Conservation (phyloP, 2,888 invertebrate species). For the Byasa hedistus region DNA sequence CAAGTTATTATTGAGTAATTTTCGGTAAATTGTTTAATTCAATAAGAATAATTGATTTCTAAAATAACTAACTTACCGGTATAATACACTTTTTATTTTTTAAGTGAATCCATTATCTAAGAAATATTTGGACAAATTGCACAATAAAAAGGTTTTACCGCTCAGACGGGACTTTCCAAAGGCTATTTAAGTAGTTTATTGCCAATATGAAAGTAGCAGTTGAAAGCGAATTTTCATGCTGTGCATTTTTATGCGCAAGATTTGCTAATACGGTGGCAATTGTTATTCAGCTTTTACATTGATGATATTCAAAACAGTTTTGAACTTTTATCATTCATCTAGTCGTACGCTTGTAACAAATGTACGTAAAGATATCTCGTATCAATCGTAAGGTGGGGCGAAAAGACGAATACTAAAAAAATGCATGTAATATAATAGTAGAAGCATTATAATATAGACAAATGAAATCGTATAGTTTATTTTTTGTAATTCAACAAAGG, state of each 20-base stretch:
- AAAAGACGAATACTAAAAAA: too few species aligned
- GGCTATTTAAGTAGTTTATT: constrained; percentile 24
- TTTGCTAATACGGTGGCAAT: constrained; percentile 8
- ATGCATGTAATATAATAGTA: too few species aligned
- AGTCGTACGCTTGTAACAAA: not conserved
- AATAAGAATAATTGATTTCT: not conserved
- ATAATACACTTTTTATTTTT: not conserved
- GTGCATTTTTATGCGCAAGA: constrained; percentile 7
- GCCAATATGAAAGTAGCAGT: constrained; percentile 21
- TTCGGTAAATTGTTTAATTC: too few species aligned
- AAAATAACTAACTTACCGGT: not conserved
- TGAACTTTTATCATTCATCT: not conserved
- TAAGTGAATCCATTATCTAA: constrained; percentile 16
- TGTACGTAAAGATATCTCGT: not conserved
- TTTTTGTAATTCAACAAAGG: too few species aligned
- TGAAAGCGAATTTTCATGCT: constrained; percentile 12
- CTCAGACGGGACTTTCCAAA: constrained; percentile 23
- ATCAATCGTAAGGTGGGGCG: not conserved
- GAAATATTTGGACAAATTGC: constrained; percentile 23
- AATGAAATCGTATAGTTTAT: too few species aligned
- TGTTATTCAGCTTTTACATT: not conserved
- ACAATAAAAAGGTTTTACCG: constrained; percentile 27
- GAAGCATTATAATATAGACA: too few species aligned
- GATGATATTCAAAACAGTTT: not conserved
- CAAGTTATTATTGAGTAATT: too few species aligned